A percentile compares a stretch with the other conserved stretches of the same genome.
phyloP scores from a whole-genome alignment of 1,140 invertebrate genomes.

The Marisa cornuarietis region DNA sequence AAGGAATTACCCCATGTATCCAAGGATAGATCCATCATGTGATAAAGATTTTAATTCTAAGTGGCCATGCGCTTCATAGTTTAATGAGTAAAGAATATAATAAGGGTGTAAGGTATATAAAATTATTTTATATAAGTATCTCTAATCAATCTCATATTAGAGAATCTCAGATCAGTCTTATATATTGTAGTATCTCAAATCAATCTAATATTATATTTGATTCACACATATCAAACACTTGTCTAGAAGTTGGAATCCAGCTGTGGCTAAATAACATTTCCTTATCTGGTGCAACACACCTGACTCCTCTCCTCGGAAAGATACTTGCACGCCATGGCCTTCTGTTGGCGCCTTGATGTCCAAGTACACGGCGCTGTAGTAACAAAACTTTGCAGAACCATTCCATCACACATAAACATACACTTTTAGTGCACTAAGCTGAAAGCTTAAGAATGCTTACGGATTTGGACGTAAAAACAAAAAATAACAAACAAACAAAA shows the following conservation, averaged over 20 bases:
- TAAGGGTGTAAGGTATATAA: background rate
- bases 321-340: constrained; percentile 21
- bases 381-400: too few species aligned
- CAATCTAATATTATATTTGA: background rate
- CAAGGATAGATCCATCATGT: too few species aligned
- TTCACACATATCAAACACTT: too few species aligned
- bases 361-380: constrained; percentile 21
- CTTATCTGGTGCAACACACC: background rate
- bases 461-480: too few species aligned
- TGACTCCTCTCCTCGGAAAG: constrained; percentile 14
- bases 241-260: background rate
- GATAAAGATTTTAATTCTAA: too few species aligned
- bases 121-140: background rate
- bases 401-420: too few species aligned
- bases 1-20: too few species aligned
- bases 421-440: too few species aligned
- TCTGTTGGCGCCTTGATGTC: constrained; percentile 18
- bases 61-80: too few species aligned
- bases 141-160: background rate
- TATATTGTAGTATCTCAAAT: background rate
- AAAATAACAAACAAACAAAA: too few species aligned
- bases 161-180: too few species aligned
- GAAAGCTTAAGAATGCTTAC: too few species aligned
- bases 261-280: background rate
- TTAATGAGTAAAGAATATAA: background rate